Evolutionary conservation across 53 echinoderm and acorn worm genomes (phyloP), one percentile per base, ranked within the genome.

Genomic region (Luidia sarsii): DNA sequence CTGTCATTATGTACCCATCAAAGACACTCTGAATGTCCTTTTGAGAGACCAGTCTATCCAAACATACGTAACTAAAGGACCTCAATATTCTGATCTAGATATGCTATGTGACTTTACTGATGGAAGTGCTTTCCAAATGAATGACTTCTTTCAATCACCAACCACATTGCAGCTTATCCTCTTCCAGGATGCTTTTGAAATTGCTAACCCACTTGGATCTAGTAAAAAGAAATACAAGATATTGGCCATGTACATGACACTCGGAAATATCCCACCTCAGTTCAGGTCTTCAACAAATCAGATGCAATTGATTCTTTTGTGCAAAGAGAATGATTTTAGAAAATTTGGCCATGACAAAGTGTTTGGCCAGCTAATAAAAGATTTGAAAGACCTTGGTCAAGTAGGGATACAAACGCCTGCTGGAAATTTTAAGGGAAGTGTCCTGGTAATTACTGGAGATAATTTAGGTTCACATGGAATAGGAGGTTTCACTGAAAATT

Each of bases 1-100:
- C 51, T 88, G 30, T 39, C 88, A 91, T 35, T 88, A 91, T 88
- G 88, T 91, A 16, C 88, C 92, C 19, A 65, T 91, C 9, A 46
- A 36, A 54, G 88, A 91, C 31, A 88, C 88, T 41, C 28, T 91
- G 50, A 15, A 18, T 0, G 15, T 52, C 3, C 49, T 88, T n/a
- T 39, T 88, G 24, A 36, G 65, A 56, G 82, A 91, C 39, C 11
- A 57, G n/a, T 56, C 68, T 54, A 19, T 82, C 14, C 73, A 80
- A n/a, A n/a, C n/a, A 46, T 56, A 10, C 11, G 6, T 7, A 7
- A 11, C 11, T 7, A 41, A 41, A 41, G 41, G 11, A 6, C 41
- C 11, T 41, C 41, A 41, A 11, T 7, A 41, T 7, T 41, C 41
- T n/a, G n/a, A 41, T 41, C 6, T 11, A 41, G 41, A 11, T 41